Percentiles rank a stretch among this genome's conserved stretches.
These are phyloP conservation scores for Perdita meconis DNA, from an alignment of 2,888 invertebrate species.

Conservation along the genomic window DNA sequence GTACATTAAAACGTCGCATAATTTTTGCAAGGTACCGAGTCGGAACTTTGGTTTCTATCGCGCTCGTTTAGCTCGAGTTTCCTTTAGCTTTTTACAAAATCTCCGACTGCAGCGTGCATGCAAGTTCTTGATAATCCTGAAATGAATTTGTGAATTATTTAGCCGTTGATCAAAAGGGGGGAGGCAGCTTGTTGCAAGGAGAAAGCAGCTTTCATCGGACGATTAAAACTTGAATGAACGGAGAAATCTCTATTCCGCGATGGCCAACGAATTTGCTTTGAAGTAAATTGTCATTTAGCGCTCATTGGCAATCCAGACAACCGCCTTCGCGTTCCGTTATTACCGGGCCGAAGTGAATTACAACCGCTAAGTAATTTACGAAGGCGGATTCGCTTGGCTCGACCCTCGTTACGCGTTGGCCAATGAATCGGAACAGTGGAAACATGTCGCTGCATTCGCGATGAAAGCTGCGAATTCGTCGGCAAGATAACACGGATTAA, in stretches of 20 bases:
- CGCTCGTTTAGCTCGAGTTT: slow-evolving; percentile 3
- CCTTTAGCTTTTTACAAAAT: not conserved
- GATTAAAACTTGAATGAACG: slow-evolving; percentile 34
- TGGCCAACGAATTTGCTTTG: slow-evolving; percentile 49
- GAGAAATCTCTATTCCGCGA: slow-evolving; percentile 1
- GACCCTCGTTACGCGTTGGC: slow-evolving; percentile 40
- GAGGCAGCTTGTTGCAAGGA: no score
- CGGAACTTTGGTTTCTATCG: slow-evolving; percentile 1
- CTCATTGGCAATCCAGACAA: slow-evolving; percentile 24
- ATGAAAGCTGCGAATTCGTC: slow-evolving; percentile 1
- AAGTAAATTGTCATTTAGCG: slow-evolving; percentile 59
- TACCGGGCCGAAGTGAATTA: slow-evolving; percentile 54
- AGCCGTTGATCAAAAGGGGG: no score
- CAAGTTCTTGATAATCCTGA: not conserved
- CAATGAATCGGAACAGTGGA: slow-evolving; percentile 47
- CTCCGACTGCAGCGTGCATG: not conserved
- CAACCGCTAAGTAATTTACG: slow-evolving; percentile 68
- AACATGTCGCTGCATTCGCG: slow-evolving; percentile 40
- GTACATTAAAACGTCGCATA: slow-evolving; percentile 14
- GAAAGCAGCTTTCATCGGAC: no score
- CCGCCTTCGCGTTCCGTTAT: slow-evolving; percentile 35
- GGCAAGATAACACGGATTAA: slow-evolving; percentile 1
- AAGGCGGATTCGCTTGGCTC: slow-evolving; percentile 36
- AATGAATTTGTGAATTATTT: no score
- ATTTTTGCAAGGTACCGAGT: slow-evolving; percentile 14